A percentile compares a stretch with the other conserved stretches of the same genome.
Conservation (phyloP, 2,888 invertebrate genomes). For the Arctia plantaginis region DNA sequence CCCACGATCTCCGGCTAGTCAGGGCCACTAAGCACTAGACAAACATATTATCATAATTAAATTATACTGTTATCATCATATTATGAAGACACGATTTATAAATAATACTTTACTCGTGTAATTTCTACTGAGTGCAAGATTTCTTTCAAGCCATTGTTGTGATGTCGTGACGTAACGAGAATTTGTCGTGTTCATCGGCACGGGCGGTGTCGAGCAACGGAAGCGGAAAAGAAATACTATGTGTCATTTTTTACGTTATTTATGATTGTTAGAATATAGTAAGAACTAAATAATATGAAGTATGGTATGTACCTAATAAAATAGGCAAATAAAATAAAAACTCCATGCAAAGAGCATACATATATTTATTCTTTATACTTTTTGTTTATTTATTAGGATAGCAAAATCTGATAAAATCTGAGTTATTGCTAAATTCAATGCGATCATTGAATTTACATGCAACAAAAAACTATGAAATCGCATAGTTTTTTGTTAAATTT, state of each 20-base stretch:
- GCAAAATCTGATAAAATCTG: too few relatives aligned
- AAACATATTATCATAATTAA: background rate
- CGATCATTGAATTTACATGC: background rate
- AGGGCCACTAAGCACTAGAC: too few relatives aligned
- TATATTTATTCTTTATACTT: too few relatives aligned
- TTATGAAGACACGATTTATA: background rate
- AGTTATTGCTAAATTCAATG: too few relatives aligned
- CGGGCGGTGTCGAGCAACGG: slow-evolving; percentile 31
- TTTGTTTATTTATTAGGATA: too few relatives aligned
- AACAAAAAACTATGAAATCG: too few relatives aligned
- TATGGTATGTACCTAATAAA: background rate
- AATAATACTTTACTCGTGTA: background rate
- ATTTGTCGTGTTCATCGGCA: slow-evolving; percentile 39
- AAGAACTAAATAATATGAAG: background rate
- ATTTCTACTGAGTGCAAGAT: slow-evolving; percentile 20
- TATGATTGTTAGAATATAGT: background rate
- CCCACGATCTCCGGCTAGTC: too few relatives aligned
- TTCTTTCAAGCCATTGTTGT: slow-evolving; percentile 28
- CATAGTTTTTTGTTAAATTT: background rate
- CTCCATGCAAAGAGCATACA: too few relatives aligned
- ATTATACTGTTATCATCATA: background rate
- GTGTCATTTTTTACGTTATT: slow-evolving; percentile 13
- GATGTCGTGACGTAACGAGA: slow-evolving; percentile 33
- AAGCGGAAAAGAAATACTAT: slow-evolving; percentile 36
- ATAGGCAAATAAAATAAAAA: too few relatives aligned